Base-by-base conservation (phyloP, 2,888 invertebrate species). In the Aspidapion aeneum region DNA sequence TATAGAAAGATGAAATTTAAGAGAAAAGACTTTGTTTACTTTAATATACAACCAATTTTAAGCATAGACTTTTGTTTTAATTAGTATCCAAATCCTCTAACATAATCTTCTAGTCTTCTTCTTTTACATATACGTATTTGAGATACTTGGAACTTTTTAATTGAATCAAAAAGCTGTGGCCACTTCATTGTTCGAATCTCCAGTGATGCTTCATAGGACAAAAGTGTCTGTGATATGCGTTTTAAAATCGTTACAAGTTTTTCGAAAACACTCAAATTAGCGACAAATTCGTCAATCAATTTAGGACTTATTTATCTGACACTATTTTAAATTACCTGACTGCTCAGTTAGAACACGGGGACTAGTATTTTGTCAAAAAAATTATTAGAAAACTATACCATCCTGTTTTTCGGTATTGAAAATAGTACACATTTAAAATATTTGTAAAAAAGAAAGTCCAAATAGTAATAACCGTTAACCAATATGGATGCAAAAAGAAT, bases 211-310 rank as follows among this genome's bases (percentile, higher is more conserved):
- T 52, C 64, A 68, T 57, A 69, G 70, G 68, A 74, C 74, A 50
- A 73, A 72, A 70, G 64, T 67, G 63, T 68, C 73, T 73, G 72
- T 74, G 72, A 72, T 74, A 71, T 71, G 70, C 64, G 71, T 69
- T 63, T 68, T 74, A 63, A 73, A 70, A 62, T 71, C 72, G 18
- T 69, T 61, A 70, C 52, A 71, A 70, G 48, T 73, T 72, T 68
- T 59, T 74, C 60, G 74, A 74, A 58, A 64, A 69, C 18, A 60
- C 63, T 18, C 66, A 70, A 64, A 61, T 72, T 21, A 68, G 68
- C 61, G 63, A 35, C 55, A 70, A 70, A 65, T 74, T 73, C 66
- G 59, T 63, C 16, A 62, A 66, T 19, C 66, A 67, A 55, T 73
- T 74, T 63, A 66, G 63, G 18, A 65, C 57, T 16, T 70, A 71